Evolutionary conservation across 92 coral and sea anemone species (phyloP), one percentile per base, ranked within the genome.

Genomic region (Phenganax marumi): DNA sequence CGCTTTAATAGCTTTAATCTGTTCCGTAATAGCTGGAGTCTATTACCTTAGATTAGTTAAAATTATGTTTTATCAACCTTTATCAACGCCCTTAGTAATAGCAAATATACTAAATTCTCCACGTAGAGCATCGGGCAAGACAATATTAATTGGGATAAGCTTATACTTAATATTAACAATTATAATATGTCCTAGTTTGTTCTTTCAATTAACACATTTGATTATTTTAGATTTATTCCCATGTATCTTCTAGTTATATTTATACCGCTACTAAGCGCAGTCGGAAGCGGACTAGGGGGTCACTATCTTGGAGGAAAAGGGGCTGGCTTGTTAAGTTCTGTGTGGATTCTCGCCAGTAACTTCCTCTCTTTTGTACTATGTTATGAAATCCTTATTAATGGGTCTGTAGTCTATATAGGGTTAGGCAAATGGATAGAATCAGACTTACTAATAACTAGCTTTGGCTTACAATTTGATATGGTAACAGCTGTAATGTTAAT

Each of bases 41-140:
- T 89, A 91, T 91, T 91, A 91, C 89, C 90, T 91, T 84, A 89
- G 93, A 90, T 84, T 90, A 84, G 89, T 87, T 55, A 90, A 90
- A 88, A 90, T 90, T 87, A 87, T 87, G 64, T 89, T 83, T 82
- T 90, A 87, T 57, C 92, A 90, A 87, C 72, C 72, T 65, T 50
- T 47, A 50, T 72, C 55, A 57, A 14, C 58, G 77, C 48, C 11
- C 3, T 68, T 21, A 13, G 24, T 68, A 12, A 68, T 23, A 56
- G 22, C 63, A 56, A 56, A 56, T 56, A 56, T 56, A 56, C 63
- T 56, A 56, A 56, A 56, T 21, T 56, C 73, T 68, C 11, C 47
- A 23, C 17, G 47, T 68, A 17, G 43, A 19, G 10, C 14, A 10
- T 4, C 10, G 73, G 17, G 71, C 71, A 65, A 65, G 71, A 22